Base-by-base conservation (phyloP, 2,113 vertebrate genomes). In the Theropithecus gelada region DNA sequence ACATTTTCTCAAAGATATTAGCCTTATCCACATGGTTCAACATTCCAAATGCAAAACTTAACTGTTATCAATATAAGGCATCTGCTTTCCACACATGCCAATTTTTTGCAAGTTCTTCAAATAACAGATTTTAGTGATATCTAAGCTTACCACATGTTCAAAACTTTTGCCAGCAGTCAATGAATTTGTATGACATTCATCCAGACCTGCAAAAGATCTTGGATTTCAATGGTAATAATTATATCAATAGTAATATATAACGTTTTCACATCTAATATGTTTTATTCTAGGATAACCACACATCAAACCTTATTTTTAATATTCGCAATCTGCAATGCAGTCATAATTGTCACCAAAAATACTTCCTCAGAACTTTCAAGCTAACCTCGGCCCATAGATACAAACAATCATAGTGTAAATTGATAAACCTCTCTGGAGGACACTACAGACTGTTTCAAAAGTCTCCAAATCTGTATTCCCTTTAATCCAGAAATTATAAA, bases 41-140 rank as follows among this genome's bases (percentile, higher is more conserved):
- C 30, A 90, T 96, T 68, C 5, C 72, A 97, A 97, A 96, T 81
- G 35, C 3, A 88, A 97, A 96, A 93, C 70, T 96, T 97, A 35
- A 87, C 64, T 40, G 57, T 93, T 97, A 1, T 59, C 79, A 55
- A 0, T 82, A 18, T n/a, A 93, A 96, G 80, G n/a, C 73, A 89
- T 95, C 78, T 94, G 61, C 52, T 92, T 96, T 93, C 92, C 14
- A 88, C 6, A 84, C 57, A 68, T 55, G 73, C 38, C 75, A 90
- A 88, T 76, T 43, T 95, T 38, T 45, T 22, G 35, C 52, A 50
- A 84, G 6, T 82, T 96, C 66, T 97, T 93, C 79, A 92, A 43
- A 64, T 94, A n/a, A 75, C 66, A 88, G 43, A 82, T 64, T 81
- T 96, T 93, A 88, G 55, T 81, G 40, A 55, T 90, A 79, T 50